Percentiles rank a stretch among this genome's conserved stretches.
These are phyloP conservation scores for Drosophila dives DNA, from an alignment of 2,888 invertebrate species.

Conservation along the genomic window DNA sequence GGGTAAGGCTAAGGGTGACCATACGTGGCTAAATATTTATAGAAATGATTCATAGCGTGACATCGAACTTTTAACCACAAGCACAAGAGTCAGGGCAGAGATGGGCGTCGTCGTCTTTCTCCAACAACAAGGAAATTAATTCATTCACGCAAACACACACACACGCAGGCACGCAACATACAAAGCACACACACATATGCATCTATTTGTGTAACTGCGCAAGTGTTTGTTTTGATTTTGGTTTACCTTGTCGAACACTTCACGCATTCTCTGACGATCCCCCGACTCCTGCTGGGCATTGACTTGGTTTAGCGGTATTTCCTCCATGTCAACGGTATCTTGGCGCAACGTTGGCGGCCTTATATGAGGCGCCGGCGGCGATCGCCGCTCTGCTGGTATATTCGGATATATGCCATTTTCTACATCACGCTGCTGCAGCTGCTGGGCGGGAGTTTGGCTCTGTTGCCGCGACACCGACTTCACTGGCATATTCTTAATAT, in stretches of 20 bases:
- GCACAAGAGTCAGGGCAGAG: constrained; percentile 1
- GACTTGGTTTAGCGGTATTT: constrained; percentile 75
- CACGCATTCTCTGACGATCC: constrained; percentile 75
- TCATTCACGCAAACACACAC: constrained; percentile 48
- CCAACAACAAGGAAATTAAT: constrained; percentile 47
- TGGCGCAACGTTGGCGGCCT: constrained; percentile 78
- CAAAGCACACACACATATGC: neutral
- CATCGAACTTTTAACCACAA: constrained; percentile 44
- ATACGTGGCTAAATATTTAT: neutral
- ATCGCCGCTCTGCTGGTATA: constrained; percentile 68
- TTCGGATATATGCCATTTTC: constrained; percentile 81
- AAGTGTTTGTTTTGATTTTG: constrained; percentile 3
- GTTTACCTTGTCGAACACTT: constrained; percentile 81
- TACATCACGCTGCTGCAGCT: constrained; percentile 73
- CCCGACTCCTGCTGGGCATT: constrained; percentile 72
- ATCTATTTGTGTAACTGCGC: neutral
- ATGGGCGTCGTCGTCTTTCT: neutral
- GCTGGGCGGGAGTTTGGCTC: constrained; percentile 73
- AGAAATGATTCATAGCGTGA: constrained; percentile 54
- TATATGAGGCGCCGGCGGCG: constrained; percentile 55
- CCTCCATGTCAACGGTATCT: constrained; percentile 82
- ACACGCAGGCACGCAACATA: constrained; percentile 2
- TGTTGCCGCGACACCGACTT: constrained; percentile 66
- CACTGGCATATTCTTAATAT: constrained; percentile 44
- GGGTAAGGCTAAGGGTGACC: neutral